Evolutionary conservation across 1,140 invertebrate genomes (phyloP), one percentile per base, ranked within the genome.

Genomic region (Acromyrmex heyeri): DNA sequence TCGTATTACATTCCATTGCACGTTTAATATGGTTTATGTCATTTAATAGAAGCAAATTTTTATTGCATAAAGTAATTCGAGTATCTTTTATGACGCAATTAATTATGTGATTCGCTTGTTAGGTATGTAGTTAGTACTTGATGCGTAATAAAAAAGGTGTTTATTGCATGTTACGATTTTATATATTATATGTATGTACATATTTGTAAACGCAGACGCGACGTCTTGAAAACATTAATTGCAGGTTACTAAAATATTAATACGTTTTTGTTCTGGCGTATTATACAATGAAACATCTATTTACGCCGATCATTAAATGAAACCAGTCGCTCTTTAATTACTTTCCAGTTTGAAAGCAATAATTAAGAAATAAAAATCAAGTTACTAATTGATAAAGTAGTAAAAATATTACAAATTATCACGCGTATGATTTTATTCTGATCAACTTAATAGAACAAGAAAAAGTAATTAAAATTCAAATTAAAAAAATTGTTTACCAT

Each of bases 281-380:
- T 64, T 14, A 78, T 64, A 64, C 12, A 78, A 44, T 16, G n/a
- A 64, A 16, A 55, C 16, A 21, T 77, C 10, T 44, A 64, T 50
- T 78, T 53, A 64, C 5, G 27, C 12, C 27, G 44, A 21, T 78
- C 76, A 44, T 78, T 78, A 78, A 64, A 21, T 16, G 24, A 21
- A 65, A 65, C 44, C 24, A 55, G 61, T 79, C 48, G 30, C 18
- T 67, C 18, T 79, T 65, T 65, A 79, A 78, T 38, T 79, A n/a
- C 48, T 79, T 67, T 53, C 27, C 61, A 53, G 48, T 79, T 79
- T 7, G 12, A 78, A 14, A 65, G 27, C 27, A 77, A 38, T 50
- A 62, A 62, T 64, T 48, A 44, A 48, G 48, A 65, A 21, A 78
- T 38, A 78, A 65, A 50, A 78, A 50, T 64, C 3, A 44, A 44